Evolutionary conservation across 1,140 invertebrate species (phyloP), one percentile per base, ranked within the genome.

Genomic region (Anthonomus grandis): DNA sequence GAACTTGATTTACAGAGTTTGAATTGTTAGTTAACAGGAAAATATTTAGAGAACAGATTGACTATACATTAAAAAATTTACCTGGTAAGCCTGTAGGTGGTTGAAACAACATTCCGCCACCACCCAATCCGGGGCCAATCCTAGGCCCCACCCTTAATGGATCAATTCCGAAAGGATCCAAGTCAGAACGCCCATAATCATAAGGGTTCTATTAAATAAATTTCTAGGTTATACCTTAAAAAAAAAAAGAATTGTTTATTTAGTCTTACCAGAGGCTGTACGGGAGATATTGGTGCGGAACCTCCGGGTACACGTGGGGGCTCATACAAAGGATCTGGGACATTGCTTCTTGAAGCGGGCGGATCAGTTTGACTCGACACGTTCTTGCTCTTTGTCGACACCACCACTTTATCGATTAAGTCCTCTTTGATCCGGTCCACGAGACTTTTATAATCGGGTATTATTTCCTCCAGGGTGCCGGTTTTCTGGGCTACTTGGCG

Each of bases 81-180:
- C 60, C 55, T 42, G 56, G 51, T 37, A 59, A 56, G n/a, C 56
- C 45, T n/a, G 62, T 52, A 15, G 70, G 70, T 21, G 87, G 86
- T 70, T 89, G 79, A 69, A 87, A 90, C 8, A 91, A 58, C 86
- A 91, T 92, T 45, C 88, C 87, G 21, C 71, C 68, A 27, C 69
- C 66, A 25, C 60, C 64, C 13, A 10, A 13, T 1, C 5, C 13
- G 22, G 48, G 24, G 25, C 57, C 46, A 17, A 36, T 42, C 0
- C 49, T 17, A 17, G 51, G 25, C 17, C 38, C 58, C 39, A 61
- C 71, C 63, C 45, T 76, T 72, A 23, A 60, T 49, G 54, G 66
- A 19, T 63, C 75, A 66, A 58, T 60, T 15, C 65, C 60, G 41
- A 91, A 81, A 1, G 89, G 89, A 76, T 91, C 81, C 63, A 92